Percentiles rank a stretch among this genome's conserved stretches.
Evolutionary conservation across 2,888 invertebrate species (phyloP).

Genomic region (Falcaria lacertinaria): DNA sequence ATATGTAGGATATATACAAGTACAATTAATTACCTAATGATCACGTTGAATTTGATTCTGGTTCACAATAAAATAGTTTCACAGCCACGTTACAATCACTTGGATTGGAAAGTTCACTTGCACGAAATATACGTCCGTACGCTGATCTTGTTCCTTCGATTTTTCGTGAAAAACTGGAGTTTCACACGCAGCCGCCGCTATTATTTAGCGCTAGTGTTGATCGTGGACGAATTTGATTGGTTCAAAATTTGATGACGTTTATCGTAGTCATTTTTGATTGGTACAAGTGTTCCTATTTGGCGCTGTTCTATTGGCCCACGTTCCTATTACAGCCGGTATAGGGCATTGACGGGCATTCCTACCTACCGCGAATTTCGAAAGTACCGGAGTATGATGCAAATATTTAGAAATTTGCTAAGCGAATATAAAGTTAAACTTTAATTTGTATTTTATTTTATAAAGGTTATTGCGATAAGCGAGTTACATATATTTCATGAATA

Average conservation of each 20-base stretch:
- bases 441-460: too few species aligned
- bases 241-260: constrained; percentile 61
- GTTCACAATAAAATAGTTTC: constrained; percentile 31
- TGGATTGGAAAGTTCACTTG: constrained; percentile 36
- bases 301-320: constrained; percentile 84
- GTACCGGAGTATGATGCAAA: constrained; percentile 3
- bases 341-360: constrained; percentile 16
- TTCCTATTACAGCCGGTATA: constrained; percentile 59
- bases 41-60: constrained; percentile 22
- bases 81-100: constrained; percentile 61
- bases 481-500: too few species aligned
- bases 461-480: too few species aligned
- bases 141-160: constrained; percentile 51
- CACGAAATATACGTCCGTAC: constrained; percentile 41
- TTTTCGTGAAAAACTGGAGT: constrained; percentile 69
- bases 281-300: constrained; percentile 77
- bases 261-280: constrained; percentile 54
- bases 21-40: constrained; percentile 39
- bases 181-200: constrained; percentile 63
- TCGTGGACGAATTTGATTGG: constrained; percentile 82
- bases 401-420: constrained; percentile 7
- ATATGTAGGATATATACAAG: constrained; percentile 9
- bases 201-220: constrained; percentile 78
- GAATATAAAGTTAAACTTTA: too few species aligned
- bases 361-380: constrained; percentile 55